Evolutionary conservation across 2,888 invertebrate species (phyloP).

Genomic region (Spilosoma lubricipeda): DNA sequence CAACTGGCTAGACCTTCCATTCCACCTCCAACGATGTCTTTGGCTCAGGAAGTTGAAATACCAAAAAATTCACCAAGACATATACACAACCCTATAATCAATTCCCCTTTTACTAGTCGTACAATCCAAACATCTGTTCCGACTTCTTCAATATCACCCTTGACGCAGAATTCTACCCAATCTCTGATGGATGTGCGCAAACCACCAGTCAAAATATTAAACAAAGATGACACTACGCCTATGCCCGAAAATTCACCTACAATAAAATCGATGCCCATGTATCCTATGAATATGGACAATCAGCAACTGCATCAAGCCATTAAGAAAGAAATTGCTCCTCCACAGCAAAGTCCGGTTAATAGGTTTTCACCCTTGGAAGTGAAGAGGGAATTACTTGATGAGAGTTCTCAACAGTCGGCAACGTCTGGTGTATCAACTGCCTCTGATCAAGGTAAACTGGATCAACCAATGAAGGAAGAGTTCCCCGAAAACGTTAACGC

Average conservation of each 20-base stretch:
- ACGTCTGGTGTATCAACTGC: conserved; percentile 86
- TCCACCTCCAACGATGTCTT: conserved; percentile 80
- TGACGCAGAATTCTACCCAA: conserved; percentile 77
- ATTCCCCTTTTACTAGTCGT: conserved; percentile 73
- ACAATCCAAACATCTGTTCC: conserved; percentile 73
- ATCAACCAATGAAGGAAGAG: conserved; percentile 87
- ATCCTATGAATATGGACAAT: conserved; percentile 74
- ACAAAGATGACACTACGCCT: conserved; percentile 79
- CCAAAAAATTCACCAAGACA: conserved; percentile 79
- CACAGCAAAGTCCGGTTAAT: conserved; percentile 83
- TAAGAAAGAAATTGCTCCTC: conserved; percentile 85
- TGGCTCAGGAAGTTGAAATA: conserved; percentile 78
- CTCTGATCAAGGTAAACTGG: conserved; percentile 86
- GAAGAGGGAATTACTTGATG: conserved; percentile 90
- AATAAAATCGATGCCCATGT: conserved; percentile 77
- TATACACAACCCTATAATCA: conserved; percentile 71
- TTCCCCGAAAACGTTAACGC: conserved; percentile 81
- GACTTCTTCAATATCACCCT: conserved; percentile 73
- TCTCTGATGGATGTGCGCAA: conserved; percentile 84
- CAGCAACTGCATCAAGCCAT: conserved; percentile 79
- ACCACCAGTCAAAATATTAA: conserved; percentile 73
- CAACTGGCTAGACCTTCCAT: conserved; percentile 91
- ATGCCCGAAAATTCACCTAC: conserved; percentile 78
- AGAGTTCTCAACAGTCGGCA: conserved; percentile 88
- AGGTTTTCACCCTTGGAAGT: conserved; percentile 88